Evolutionary conservation across 2,113 vertebrate species (phyloP), one percentile per base, ranked within the genome.

Genomic region (Trachemys scripta): DNA sequence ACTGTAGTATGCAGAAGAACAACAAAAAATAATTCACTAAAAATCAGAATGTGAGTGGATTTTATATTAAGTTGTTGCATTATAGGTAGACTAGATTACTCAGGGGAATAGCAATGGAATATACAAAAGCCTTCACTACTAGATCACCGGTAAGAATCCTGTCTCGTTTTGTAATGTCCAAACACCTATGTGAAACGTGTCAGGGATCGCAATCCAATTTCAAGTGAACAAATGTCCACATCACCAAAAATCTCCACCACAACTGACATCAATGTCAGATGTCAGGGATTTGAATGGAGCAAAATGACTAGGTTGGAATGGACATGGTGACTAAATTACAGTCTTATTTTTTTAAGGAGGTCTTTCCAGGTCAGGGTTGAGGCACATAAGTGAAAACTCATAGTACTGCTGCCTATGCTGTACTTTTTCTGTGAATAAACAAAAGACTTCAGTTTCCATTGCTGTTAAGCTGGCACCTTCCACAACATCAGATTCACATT

Each of bases 1-100:
- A 97, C 95, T 65, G 72, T 29, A 96, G 76, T 82, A 54, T 86
- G 82, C 57, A 86, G 85, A 87, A 95, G 88, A 79, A 49, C 57
- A 50, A 59, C 25, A 51, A 62, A 12, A 25, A 79, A 79, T 62
- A 62, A 79, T 62, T 51, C 54, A 42, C 79, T 79, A 35, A 51
- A 78, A 79, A 17, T 45, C 24, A 24, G 35, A 62, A 72, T 20
- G 17, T 22, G 19, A 72, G 65, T 42, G 79, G 80, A 81, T 87
- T 85, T 51, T 88, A 49, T 20, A 81, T 82, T 19, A 4, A 38
- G 14, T 31, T 19, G 35, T 50, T 49, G 69, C 14, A 82, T 79
- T 56, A 84, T 38, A 87, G 79, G 22, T n/a, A 20, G 29, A 14
- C 75, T 9, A 59, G 19, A 51, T 50, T 53, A 38, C 80, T 88